phyloP scores from a whole-genome alignment of 1,140 invertebrate genomes.

The Drosophila erecta region DNA sequence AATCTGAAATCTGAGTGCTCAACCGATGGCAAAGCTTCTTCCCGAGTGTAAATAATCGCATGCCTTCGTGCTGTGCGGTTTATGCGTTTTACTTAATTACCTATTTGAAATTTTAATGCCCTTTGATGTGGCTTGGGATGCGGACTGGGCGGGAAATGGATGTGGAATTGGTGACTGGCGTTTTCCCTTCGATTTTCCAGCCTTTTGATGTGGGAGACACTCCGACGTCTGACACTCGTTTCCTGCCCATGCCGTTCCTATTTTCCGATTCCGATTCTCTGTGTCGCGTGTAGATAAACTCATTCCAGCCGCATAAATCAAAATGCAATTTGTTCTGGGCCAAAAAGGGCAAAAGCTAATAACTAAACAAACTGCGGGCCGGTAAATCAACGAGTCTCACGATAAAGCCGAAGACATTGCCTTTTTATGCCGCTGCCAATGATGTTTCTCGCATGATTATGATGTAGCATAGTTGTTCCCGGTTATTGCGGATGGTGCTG shows the following conservation, averaged over 20 bases:
- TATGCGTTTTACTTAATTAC: constrained; percentile 83
- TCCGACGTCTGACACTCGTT: constrained; percentile 48
- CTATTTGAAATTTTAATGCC: constrained; percentile 77
- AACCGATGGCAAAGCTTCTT: not conserved
- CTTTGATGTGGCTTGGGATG: constrained; percentile 66
- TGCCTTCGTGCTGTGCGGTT: constrained; percentile 62
- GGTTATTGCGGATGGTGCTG: constrained; percentile 18
- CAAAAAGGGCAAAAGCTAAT: constrained; percentile 80
- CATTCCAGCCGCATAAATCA: constrained; percentile 73
- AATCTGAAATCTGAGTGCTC: constrained; percentile 19
- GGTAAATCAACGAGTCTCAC: constrained; percentile 75
- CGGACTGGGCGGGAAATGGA: constrained; percentile 8
- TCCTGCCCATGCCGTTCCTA: constrained; percentile 36
- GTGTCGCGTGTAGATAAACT: constrained; percentile 68
- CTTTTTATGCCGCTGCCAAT: constrained; percentile 51
- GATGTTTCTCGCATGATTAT: constrained; percentile 65
- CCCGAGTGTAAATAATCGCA: constrained; percentile 74
- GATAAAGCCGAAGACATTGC: constrained; percentile 64
- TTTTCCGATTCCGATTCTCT: not conserved
- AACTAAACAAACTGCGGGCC: constrained; percentile 81
- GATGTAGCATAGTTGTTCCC: constrained; percentile 50
- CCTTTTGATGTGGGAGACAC: constrained; percentile 15
- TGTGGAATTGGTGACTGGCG: constrained; percentile 7
- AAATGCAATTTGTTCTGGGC: constrained; percentile 80
- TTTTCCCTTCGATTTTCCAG: constrained; percentile 27